Evolutionary conservation across 2,888 invertebrate species (phyloP).

Genomic region (Oscheius onirici): DNA sequence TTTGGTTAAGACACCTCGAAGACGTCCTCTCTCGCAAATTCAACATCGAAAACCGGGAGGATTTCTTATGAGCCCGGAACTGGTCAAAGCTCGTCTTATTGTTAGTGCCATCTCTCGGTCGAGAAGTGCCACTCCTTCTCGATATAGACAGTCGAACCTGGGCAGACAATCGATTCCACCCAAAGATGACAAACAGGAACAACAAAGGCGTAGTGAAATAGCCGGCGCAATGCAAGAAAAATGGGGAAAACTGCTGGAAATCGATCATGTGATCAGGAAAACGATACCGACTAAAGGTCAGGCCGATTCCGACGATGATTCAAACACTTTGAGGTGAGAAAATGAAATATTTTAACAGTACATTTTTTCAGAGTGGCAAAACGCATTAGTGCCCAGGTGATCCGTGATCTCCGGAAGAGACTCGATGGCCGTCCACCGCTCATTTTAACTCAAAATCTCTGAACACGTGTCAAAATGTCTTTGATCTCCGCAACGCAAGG

Average conservation of each 20-base stretch:
- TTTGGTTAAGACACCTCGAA: neutral
- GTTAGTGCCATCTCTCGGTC: neutral
- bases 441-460: neutral
- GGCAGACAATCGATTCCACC: neutral
- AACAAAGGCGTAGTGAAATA: neutral
- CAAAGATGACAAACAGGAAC: neutral
- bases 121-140: conserved; percentile 16
- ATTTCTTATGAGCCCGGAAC: conserved; percentile 27
- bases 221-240: conserved; percentile 15
- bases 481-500: too few relatives aligned
- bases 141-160: neutral
- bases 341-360: neutral
- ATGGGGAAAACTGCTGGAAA: conserved; percentile 19
- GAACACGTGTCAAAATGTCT: too few relatives aligned
- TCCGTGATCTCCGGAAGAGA: conserved; percentile 19
- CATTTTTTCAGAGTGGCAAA: conserved; percentile 19
- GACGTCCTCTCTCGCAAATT: conserved; percentile 20
- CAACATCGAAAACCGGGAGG: conserved; percentile 28
- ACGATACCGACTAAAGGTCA: neutral
- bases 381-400: conserved; percentile 14
- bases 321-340: conserved; percentile 9
- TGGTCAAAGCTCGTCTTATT: conserved; percentile 3
- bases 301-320: neutral
- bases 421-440: neutral
- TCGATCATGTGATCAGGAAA: neutral